A percentile compares a stretch with the other conserved stretches of the same genome.
phyloP scores from a whole-genome alignment of 2,888 invertebrate species.

The Drosophila stalkeri region DNA sequence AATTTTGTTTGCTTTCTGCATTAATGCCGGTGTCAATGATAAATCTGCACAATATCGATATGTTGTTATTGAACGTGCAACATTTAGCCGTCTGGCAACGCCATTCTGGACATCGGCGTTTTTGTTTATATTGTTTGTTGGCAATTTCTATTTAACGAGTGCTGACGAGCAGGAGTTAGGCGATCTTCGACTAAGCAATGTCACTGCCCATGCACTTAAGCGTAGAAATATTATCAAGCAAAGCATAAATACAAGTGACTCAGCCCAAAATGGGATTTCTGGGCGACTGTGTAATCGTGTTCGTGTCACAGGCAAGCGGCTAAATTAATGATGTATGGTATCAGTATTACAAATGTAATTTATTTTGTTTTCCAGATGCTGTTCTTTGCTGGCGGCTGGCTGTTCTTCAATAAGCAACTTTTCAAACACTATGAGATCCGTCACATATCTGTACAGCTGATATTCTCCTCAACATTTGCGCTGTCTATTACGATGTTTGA shows the following conservation, averaged over 20 bases:
- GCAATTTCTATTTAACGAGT: slow-evolving; percentile 48
- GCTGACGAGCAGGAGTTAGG: slow-evolving; percentile 18
- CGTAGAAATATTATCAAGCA: slow-evolving; percentile 2
- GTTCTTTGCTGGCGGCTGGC: slow-evolving; percentile 98
- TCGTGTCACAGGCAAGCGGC: slow-evolving; percentile 90
- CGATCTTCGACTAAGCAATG: slow-evolving; percentile 52
- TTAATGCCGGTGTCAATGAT: neutral
- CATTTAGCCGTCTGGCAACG: slow-evolving; percentile 36
- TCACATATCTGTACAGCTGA: slow-evolving; percentile 96
- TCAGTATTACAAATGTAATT: slow-evolving; percentile 14
- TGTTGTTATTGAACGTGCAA: neutral
- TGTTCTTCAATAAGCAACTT: slow-evolving; percentile 98
- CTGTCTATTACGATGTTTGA: slow-evolving; percentile 99
- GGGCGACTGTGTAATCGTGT: slow-evolving; percentile 93
- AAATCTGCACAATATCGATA: slow-evolving; percentile 9
- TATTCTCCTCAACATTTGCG: slow-evolving; percentile 98
- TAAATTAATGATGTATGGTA: neutral
- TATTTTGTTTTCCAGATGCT: slow-evolving; percentile 88
- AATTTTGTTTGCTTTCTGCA: neutral
- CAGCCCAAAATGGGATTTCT: slow-evolving; percentile 90
- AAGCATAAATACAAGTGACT: slow-evolving; percentile 26
- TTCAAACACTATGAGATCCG: slow-evolving; percentile 99
- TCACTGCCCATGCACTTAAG: slow-evolving; percentile 28
- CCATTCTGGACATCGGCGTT: slow-evolving; percentile 36
- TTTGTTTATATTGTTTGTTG: slow-evolving; percentile 73